phyloP scores from a whole-genome alignment of 2,113 vertebrate genomes.

The Myotis yumanensis region DNA sequence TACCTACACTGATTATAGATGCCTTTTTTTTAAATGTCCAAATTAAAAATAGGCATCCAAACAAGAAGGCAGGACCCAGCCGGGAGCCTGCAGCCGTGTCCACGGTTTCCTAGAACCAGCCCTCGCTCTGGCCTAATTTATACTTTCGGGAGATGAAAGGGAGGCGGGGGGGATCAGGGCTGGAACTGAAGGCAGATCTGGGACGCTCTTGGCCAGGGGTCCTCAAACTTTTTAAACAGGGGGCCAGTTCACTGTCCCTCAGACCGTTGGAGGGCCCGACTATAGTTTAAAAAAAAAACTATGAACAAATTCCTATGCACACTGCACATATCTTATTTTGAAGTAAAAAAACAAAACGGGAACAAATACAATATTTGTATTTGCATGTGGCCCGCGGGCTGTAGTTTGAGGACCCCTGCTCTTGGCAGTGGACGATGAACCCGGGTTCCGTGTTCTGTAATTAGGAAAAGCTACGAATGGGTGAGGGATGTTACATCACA shows the following conservation, averaged over 20 bases:
- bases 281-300: too few species aligned
- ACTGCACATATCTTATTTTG: too few species aligned
- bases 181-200: neutral
- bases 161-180: neutral
- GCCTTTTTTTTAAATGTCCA: slow-evolving; percentile 60
- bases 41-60: slow-evolving; percentile 69
- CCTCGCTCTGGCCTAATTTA: slow-evolving; percentile 19
- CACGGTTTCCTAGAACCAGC: slow-evolving; percentile 32
- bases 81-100: slow-evolving; percentile 20
- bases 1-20: slow-evolving; percentile 65
- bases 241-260: too few species aligned
- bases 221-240: too few species aligned
- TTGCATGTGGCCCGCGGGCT: too few species aligned
- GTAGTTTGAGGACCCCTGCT: too few species aligned
- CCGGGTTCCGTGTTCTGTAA: slow-evolving; percentile 36
- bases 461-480: neutral
- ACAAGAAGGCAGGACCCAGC: neutral
- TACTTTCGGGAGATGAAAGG: slow-evolving; percentile 59
- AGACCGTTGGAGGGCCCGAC: too few species aligned
- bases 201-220: neutral
- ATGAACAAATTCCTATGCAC: too few species aligned
- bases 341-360: too few species aligned
- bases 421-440: neutral
- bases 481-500: neutral
- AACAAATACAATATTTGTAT: too few species aligned